Evolutionary conservation across 2,888 invertebrate species (phyloP), one percentile per base, ranked within the genome.

Genomic region (Tuta absoluta): DNA sequence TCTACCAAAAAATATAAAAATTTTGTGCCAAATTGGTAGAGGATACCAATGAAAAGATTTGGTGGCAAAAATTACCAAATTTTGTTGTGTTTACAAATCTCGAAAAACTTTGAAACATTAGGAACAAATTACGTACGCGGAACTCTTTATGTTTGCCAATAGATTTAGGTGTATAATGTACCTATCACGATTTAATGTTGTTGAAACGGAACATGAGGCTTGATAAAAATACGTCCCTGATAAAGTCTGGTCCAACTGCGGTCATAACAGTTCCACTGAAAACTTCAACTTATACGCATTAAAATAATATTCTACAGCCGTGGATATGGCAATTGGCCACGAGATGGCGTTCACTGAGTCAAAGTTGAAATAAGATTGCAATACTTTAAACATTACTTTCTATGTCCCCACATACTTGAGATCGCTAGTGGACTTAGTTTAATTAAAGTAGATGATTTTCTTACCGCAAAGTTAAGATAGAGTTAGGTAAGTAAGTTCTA

Each of bases 281-380:
- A 82, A 79, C 75, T 77, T 76, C 77, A 74, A 82, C 76, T 80
- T 80, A 45, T 45, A 81, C 77, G 80, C 80, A 84, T 87, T 86
- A 85, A 81, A 86, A 81, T 85, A 81, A 82, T 83, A 81, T 23
- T 78, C 80, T 76, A 68, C 70, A 73, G 72, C 74, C 72, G 73
- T 65, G 72, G 77, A 79, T 84, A 78, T 77, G 82, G 79, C 82
- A 86, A 88, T 86, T 84, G 86, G 79, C 87, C 84, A 77, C 77
- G 76, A 86, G 82, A 85, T 87, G 85, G 84, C 78, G 78, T 67
- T 75, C 67, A 70, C 70, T 64, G 56, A 73, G 74, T 76, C 76
- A 73, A 84, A 88, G 82, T 87, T 88, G 73, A 82, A 81, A 79
- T 84, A 80, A 81, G 77, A 75, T 79, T 76, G 79, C 87, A 82